Base-by-base conservation (phyloP, 2,888 invertebrate species). In the Lasioglossum pauxillum region DNA sequence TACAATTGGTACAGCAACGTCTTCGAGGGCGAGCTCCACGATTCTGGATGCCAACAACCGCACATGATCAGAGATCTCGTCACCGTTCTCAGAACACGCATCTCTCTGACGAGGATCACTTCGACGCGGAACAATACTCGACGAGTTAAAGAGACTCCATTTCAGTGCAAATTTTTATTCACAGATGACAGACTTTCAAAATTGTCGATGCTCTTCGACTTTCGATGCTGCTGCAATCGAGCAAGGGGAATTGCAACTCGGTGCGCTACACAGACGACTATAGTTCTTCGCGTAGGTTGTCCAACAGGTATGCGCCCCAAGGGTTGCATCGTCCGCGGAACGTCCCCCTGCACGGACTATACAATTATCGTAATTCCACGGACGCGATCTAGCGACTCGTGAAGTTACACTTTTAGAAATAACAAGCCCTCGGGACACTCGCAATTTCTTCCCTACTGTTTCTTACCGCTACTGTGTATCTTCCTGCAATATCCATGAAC, bases 31-130 rank as follows among this genome's bases (percentile, higher is more conserved):
- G 79, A 71, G 0, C 76, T 71, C 88, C 89, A 90, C n/a, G 77
- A 41, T 0, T 49, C 19, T 1, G 91, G 90, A 75, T 83, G 86
- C 92, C 92, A 92, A 8, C 86, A 89, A 31, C 88, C 89, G 64
- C 90, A 87, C 31, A 86, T 10, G 14, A 49, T 73, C 5, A 86
- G 53, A 49, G 86, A 19, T 16, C 53, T 67, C 23, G 83, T 83
- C 10, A 83, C 78, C 60, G 67, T 44, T 16, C 60, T 78, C n/a
- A 89, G n/a, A n/a, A 82, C 49, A n/a, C 64, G 23, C 88, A 89
- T 89, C 4, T 27, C 41, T 16, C 31, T n/a, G 7, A 10, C 31
- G 14, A 64, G 16, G 0, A 5, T 16, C 64, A 5, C 31, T 60
- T 3, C 27, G 57, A n/a, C 27, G 57, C 7, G 0, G 19, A 49